A percentile compares a stretch with the other conserved stretches of the same genome.
These are phyloP conservation scores for Orchesellides sinensis DNA, from an alignment of 2,888 invertebrate species.

Conservation along the genomic window DNA sequence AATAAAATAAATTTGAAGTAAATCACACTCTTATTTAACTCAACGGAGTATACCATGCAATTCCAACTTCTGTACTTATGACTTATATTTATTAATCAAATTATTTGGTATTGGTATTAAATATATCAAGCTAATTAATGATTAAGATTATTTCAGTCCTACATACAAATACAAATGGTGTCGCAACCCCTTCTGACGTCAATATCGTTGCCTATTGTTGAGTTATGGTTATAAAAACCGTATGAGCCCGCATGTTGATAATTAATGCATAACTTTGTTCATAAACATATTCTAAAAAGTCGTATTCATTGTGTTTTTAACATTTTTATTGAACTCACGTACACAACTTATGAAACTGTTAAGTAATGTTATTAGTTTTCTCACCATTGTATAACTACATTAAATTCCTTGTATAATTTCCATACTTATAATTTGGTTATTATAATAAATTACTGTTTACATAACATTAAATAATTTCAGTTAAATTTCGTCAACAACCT, in stretches of 20 bases:
- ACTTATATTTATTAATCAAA: no score
- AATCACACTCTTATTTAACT: no score
- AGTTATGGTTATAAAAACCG: constrained; percentile 26
- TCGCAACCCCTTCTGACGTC: constrained; percentile 61
- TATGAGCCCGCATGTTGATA: no score
- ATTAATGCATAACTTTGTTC: background rate
- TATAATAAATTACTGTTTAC: background rate
- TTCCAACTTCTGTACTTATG: no score
- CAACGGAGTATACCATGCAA: no score
- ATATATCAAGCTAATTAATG: no score
- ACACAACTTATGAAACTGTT: background rate
- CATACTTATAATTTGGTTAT: background rate
- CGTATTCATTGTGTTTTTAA: no score
- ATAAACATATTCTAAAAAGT: background rate
- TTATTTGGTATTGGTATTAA: no score
- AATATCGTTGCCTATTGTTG: constrained; percentile 61
- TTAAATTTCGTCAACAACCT: background rate
- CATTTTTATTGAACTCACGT: background rate
- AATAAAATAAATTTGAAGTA: no score
- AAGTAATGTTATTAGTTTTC: background rate
- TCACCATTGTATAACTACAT: background rate
- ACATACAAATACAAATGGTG: no score
- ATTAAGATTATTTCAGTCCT: no score
- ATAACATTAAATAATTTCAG: background rate
- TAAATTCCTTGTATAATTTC: background rate